Evolutionary conservation across 2,113 vertebrate genomes (phyloP).

Genomic region (Crotalus helleri): DNA sequence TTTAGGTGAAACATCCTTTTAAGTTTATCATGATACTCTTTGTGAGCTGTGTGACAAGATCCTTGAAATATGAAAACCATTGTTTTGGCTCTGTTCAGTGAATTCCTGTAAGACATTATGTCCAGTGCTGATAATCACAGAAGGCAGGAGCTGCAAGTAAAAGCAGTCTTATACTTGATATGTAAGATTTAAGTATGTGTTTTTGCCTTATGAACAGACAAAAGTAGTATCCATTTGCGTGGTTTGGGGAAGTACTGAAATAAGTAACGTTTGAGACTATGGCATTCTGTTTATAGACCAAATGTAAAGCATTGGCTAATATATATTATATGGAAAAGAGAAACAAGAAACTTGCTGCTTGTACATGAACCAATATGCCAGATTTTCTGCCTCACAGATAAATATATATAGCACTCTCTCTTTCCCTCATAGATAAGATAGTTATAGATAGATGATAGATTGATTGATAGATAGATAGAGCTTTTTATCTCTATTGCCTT

Average conservation of each 20-base stretch:
- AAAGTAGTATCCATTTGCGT: not conserved
- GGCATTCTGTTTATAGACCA: not conserved
- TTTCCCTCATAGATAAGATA: not conserved
- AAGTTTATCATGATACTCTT: not conserved
- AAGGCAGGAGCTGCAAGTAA: not conserved
- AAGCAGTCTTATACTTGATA: not conserved
- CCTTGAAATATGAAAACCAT: not conserved
- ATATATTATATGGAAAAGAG: not conserved
- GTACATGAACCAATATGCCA: not conserved
- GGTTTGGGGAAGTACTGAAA: not conserved
- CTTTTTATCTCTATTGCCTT: constrained; percentile 9
- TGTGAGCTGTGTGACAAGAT: not conserved
- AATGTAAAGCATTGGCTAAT: not conserved
- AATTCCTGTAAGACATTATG: not conserved
- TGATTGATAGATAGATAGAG: not conserved
- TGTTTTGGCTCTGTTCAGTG: not conserved
- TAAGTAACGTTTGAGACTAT: not conserved
- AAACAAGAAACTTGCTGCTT: not conserved
- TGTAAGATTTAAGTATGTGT: not conserved
- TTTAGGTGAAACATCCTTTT: not conserved
- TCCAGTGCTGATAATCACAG: not conserved
- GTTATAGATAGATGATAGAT: not conserved
- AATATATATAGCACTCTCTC: not conserved
- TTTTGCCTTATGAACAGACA: not conserved
- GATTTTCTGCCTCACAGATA: not conserved